Conservation (phyloP, 1,140 invertebrate genomes). For the Drosophila serrata region DNA sequence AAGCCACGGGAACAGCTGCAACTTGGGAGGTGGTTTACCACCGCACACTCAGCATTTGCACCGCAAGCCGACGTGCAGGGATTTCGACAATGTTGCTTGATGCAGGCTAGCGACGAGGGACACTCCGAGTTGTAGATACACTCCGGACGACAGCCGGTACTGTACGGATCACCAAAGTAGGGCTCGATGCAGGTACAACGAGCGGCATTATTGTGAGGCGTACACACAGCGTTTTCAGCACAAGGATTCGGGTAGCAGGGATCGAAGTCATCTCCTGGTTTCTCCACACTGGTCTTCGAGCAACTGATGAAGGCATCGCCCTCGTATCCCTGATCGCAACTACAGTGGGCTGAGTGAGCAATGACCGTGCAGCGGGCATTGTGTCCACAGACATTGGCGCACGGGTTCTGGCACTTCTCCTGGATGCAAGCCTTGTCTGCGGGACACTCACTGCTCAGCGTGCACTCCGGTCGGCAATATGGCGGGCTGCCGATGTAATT, state of each 20-base stretch:
- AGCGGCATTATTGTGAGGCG: conserved; percentile 88
- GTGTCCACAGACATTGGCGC: conserved; percentile 90
- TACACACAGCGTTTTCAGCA: conserved; percentile 92
- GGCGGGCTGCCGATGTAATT: conserved; percentile 91
- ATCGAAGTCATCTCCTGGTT: conserved; percentile 86
- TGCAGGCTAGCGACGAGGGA: conserved; percentile 91
- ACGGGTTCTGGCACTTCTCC: conserved; percentile 93
- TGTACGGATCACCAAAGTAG: conserved; percentile 93
- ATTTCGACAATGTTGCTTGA: conserved; percentile 93
- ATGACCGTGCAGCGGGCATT: conserved; percentile 93
- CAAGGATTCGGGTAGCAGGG: conserved; percentile 93
- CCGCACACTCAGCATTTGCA: conserved; percentile 91
- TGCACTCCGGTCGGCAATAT: conserved; percentile 91
- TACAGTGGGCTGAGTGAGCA: conserved; percentile 93
- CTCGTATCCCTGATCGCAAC: conserved; percentile 90
- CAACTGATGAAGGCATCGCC: conserved; percentile 94
- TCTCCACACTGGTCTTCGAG: conserved; percentile 86
- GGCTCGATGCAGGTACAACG: conserved; percentile 93
- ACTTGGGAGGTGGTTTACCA: conserved; percentile 92
- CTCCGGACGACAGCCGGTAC: conserved; percentile 91
- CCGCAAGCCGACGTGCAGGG: conserved; percentile 95
- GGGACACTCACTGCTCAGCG: conserved; percentile 91
- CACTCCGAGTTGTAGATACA: conserved; percentile 93
- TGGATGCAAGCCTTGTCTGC: conserved; percentile 91
- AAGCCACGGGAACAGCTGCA: conserved; percentile 92